Conservation (phyloP, 2,113 vertebrate species). For the Eidolon helvum region DNA sequence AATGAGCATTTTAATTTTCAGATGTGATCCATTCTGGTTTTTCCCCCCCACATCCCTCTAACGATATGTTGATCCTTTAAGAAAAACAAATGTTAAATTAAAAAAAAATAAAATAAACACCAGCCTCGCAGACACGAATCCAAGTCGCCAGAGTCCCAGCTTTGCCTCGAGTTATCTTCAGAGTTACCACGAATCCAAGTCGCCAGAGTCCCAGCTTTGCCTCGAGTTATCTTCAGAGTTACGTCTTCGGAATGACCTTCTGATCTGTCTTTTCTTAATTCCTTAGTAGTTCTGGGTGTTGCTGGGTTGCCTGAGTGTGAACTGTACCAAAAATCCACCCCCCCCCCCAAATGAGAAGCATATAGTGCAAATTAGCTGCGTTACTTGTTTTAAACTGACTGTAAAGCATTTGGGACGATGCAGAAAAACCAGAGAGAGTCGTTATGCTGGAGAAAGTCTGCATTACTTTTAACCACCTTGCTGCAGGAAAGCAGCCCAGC, state of each 20-base stretch:
- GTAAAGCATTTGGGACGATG: too few species aligned
- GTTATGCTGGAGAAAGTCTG: not conserved
- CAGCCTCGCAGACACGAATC: not conserved
- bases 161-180: not conserved
- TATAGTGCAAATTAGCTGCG: not conserved
- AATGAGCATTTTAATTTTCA: slow-evolving; percentile 40
- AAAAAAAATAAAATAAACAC: not conserved
- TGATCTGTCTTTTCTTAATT: too few species aligned
- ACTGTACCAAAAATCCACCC: not conserved
- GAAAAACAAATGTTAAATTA: not conserved
- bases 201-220: not conserved
- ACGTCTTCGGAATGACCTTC: not conserved
- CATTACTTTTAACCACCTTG: not conserved
- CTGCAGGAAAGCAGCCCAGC: rapidly evolving
- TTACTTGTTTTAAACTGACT: not conserved
- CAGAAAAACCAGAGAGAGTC: not conserved
- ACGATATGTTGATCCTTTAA: not conserved
- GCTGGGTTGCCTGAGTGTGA: not conserved
- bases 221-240: not conserved
- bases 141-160: not conserved
- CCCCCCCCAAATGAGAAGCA: rapidly evolving
- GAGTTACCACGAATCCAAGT: not conserved
- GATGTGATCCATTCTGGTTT: not conserved
- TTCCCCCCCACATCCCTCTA: not conserved
- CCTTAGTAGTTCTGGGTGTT: not conserved